Conservation (phyloP, 2,113 vertebrate species). For the Sprattus sprattus region DNA sequence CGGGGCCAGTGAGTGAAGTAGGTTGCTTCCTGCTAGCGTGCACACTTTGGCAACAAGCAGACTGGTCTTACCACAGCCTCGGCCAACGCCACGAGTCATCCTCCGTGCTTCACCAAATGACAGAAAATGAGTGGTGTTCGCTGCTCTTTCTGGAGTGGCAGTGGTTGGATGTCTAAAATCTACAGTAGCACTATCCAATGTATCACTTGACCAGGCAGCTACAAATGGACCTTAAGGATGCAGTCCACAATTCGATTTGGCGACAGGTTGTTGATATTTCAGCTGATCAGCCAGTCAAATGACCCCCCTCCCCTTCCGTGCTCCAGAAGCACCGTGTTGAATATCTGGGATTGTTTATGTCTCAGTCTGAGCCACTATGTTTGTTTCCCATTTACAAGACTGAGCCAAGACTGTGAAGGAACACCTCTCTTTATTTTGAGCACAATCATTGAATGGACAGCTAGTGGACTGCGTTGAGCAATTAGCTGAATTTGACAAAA, state of each 20-base stretch:
- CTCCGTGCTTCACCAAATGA: background rate
- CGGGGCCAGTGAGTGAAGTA: conserved; percentile 38
- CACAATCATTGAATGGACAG: too few relatives aligned
- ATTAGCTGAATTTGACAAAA: too few relatives aligned
- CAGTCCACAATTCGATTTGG: conserved; percentile 35
- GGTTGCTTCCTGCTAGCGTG: conserved; percentile 38
- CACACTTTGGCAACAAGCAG: conserved; percentile 29
- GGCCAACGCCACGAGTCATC: background rate
- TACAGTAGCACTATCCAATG: conserved; percentile 5
- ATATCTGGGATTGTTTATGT: too few relatives aligned
- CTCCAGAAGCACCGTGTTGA: too few relatives aligned
- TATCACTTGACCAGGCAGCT: conserved; percentile 50
- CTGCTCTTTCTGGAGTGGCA: background rate
- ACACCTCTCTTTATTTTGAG: too few relatives aligned
- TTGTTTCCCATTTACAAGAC: too few relatives aligned
- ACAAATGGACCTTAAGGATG: background rate
- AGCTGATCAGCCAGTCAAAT: too few relatives aligned
- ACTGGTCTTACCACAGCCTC: conserved; percentile 24
- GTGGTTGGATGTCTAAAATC: conserved; percentile 2
- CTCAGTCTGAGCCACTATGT: too few relatives aligned
- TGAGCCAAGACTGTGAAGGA: too few relatives aligned
- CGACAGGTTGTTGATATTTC: background rate
- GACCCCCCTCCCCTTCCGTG: too few relatives aligned
- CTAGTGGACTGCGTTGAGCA: too few relatives aligned
- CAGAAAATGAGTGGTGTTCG: background rate